Evolutionary conservation across 2,113 vertebrate genomes (phyloP).

Genomic region (Geococcyx californianus): DNA sequence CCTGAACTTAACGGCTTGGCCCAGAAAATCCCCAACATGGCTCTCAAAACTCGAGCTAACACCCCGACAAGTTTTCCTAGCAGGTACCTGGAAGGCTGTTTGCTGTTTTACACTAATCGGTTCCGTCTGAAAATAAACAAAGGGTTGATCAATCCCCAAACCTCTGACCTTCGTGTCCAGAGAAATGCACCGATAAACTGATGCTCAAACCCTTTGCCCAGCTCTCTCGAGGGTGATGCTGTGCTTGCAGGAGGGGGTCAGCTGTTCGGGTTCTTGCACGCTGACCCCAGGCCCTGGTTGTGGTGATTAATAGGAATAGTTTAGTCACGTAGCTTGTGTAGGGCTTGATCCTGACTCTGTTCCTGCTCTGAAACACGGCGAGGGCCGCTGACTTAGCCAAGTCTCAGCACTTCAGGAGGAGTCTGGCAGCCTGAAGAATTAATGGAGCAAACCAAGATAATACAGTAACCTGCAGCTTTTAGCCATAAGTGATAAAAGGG

Average conservation of each 20-base stretch:
- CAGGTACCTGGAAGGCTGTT: conserved; percentile 39
- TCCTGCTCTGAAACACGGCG: not conserved
- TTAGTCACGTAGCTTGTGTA: not conserved
- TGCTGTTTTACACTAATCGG: conserved; percentile 56
- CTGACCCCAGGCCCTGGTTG: not conserved
- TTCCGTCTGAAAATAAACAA: conserved; percentile 78
- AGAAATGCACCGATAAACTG: not conserved
- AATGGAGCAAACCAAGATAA: not conserved
- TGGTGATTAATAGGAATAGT: not conserved
- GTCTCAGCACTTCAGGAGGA: not conserved
- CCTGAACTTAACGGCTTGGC: conserved; percentile 20
- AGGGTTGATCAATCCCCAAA: conserved; percentile 70
- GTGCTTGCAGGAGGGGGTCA: not conserved
- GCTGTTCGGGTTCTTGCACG: accelerated
- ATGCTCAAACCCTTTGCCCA: not conserved
- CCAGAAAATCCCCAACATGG: conserved; percentile 28
- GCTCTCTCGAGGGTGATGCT: not conserved
- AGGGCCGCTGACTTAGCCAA: not conserved
- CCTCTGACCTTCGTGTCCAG: conserved; percentile 70
- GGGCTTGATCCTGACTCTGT: accelerated
- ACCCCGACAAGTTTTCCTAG: not conserved
- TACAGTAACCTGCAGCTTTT: not conserved
- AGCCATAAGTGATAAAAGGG: not conserved
- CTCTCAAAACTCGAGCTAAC: not conserved
- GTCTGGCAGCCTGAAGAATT: not conserved